Evolutionary conservation across 2,797 vertebrate species (phyloP).

Genomic region (Rhinophrynus dorsalis): DNA sequence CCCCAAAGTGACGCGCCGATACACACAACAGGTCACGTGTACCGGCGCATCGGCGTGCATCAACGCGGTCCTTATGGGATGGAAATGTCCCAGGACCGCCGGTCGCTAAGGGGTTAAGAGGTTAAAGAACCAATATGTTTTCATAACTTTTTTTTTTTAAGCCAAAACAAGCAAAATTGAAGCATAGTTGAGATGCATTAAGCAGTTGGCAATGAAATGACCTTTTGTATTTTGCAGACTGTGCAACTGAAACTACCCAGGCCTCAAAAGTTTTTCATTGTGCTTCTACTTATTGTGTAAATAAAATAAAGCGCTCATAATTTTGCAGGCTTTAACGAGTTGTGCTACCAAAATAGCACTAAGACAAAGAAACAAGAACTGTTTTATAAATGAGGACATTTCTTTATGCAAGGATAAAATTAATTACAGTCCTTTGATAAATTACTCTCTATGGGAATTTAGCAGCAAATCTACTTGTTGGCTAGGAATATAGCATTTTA

Average conservation of each 20-base stretch:
- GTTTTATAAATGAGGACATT: slow-evolving; percentile 43
- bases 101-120: too few species aligned
- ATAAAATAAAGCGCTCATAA: slow-evolving; percentile 16
- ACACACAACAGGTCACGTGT: too few species aligned
- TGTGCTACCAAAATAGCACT: slow-evolving; percentile 29
- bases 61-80: too few species aligned
- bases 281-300: slow-evolving; percentile 19
- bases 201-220: too few species aligned
- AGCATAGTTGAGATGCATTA: too few species aligned
- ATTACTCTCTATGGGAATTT: slow-evolving; percentile 41
- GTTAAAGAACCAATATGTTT: too few species aligned
- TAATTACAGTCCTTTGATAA: slow-evolving; percentile 47
- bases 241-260: slow-evolving; percentile 5
- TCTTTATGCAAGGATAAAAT: slow-evolving; percentile 46
- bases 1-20: too few species aligned
- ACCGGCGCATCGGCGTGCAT: too few species aligned
- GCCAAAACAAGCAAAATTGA: too few species aligned
- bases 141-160: too few species aligned
- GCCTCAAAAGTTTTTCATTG: slow-evolving; percentile 1
- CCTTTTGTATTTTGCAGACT: background rate
- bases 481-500: slow-evolving; percentile 32
- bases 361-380: slow-evolving; percentile 22
- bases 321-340: slow-evolving; percentile 32
- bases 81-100: too few species aligned
- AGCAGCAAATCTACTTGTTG: slow-evolving; percentile 40